Evolutionary conservation across 2,888 invertebrate genomes (phyloP).

Genomic region (Caenorhabditis panamensis): DNA sequence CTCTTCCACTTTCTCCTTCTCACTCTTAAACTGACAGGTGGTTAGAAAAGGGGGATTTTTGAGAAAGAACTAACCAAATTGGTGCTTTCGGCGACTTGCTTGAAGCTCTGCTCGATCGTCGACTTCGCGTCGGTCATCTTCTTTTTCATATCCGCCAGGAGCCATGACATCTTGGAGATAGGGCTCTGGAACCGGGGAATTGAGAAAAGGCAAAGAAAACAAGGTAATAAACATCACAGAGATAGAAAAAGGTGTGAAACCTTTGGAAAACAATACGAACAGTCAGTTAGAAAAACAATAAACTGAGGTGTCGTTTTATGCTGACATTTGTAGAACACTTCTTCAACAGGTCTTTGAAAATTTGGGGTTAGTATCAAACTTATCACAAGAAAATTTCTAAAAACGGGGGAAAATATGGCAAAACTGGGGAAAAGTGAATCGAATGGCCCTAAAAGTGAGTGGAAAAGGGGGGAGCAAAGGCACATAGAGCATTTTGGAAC

Average conservation of each 20-base stretch:
- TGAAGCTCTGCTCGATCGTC: constrained; percentile 61
- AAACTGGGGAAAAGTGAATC: constrained; percentile 14
- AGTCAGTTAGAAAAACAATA: no score
- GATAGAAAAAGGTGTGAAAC: no score
- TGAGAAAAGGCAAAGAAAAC: neutral
- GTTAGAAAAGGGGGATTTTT: neutral
- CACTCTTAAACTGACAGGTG: neutral
- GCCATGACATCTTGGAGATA: constrained; percentile 68
- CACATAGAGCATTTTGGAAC: neutral
- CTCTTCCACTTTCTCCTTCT: neutral
- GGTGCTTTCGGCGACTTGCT: constrained; percentile 36
- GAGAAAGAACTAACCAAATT: constrained; percentile 23
- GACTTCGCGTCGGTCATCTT: constrained; percentile 64
- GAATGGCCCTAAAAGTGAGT: constrained; percentile 22
- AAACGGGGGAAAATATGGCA: neutral
- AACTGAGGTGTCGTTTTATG: no score
- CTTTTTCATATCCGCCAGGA: constrained; percentile 66
- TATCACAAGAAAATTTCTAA: neutral
- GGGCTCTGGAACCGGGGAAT: neutral
- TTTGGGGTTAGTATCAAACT: no score
- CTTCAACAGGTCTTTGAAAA: neutral
- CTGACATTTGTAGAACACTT: no score
- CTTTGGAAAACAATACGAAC: no score
- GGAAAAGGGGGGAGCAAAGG: no score
- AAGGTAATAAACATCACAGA: constrained; percentile 21